These are phyloP conservation scores for Diarsia brunnea DNA, from an alignment of 2,888 invertebrate genomes.

Conservation along the genomic window DNA sequence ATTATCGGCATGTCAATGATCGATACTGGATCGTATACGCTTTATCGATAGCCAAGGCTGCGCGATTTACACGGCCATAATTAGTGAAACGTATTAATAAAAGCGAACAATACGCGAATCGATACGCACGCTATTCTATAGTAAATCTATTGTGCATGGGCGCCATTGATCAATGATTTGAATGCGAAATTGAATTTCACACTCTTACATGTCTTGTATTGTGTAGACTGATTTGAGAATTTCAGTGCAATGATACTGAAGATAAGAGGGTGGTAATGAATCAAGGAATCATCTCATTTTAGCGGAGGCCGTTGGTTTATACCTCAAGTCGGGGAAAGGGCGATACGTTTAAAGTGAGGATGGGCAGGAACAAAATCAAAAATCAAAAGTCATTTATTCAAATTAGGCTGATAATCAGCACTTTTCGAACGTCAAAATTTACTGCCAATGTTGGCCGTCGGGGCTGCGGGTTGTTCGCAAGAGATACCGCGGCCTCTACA, in stretches of 20 bases:
- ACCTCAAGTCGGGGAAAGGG: too few relatives aligned
- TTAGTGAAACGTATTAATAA: conserved; percentile 70
- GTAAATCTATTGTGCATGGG: conserved; percentile 53
- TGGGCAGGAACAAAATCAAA: too few relatives aligned
- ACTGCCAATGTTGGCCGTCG: too few relatives aligned
- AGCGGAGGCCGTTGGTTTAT: too few relatives aligned
- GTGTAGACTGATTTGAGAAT: conserved; percentile 23
- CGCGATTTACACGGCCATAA: conserved; percentile 72
- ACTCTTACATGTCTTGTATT: conserved; percentile 53
- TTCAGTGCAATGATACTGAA: conserved; percentile 41
- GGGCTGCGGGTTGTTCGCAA: too few relatives aligned
- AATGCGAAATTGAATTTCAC: conserved; percentile 66
- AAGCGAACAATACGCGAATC: conserved; percentile 58
- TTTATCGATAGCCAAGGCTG: conserved; percentile 72
- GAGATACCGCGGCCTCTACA: too few relatives aligned
- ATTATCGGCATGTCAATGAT: conserved; percentile 81
- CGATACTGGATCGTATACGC: conserved; percentile 75
- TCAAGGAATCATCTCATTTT: neutral
- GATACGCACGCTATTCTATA: conserved; percentile 59
- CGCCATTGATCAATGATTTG: conserved; percentile 60
- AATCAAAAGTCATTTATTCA: too few relatives aligned
- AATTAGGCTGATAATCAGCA: too few relatives aligned
- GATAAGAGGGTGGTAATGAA: neutral
- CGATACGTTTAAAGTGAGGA: too few relatives aligned
- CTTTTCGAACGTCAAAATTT: too few relatives aligned